These are phyloP conservation scores for Plagiodera versicolora DNA, from an alignment of 2,888 invertebrate genomes.

Conservation along the genomic window DNA sequence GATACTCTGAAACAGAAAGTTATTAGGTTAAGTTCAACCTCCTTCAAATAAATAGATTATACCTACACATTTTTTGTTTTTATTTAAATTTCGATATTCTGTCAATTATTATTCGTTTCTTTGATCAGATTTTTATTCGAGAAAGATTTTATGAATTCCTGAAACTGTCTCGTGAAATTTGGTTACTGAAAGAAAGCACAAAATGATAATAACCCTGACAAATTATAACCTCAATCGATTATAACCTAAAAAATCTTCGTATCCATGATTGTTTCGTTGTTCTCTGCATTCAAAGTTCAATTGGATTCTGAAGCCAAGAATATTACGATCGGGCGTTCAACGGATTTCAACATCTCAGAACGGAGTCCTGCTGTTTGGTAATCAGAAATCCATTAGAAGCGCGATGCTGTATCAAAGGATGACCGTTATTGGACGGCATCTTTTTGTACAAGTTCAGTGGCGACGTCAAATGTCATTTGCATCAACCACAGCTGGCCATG, in stretches of 20 bases:
- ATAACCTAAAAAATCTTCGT: background rate
- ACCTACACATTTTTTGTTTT: no score
- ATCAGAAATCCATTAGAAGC: slow-evolving; percentile 53
- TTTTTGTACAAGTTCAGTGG: slow-evolving; percentile 9
- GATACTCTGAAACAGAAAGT: no score
- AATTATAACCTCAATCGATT: no score
- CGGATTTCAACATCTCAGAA: slow-evolving; percentile 27
- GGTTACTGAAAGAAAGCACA: no score
- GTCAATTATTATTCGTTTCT: no score
- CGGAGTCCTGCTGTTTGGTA: slow-evolving; percentile 45
- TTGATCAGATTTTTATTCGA: no score
- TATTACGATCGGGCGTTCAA: slow-evolving; percentile 7
- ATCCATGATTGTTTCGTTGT: background rate
- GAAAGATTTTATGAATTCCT: no score
- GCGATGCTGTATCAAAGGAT: slow-evolving; percentile 45
- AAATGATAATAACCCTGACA: no score
- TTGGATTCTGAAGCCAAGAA: background rate
- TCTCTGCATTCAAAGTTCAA: background rate
- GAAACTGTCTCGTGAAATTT: no score
- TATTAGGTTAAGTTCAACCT: no score
- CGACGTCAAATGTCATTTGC: slow-evolving; percentile 3
- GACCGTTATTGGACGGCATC: slow-evolving; percentile 45
- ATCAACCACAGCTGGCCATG: slow-evolving; percentile 15
- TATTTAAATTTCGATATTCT: no score
- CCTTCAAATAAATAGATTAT: no score